Base-by-base conservation (phyloP, 2,888 invertebrate genomes). In the Stenurella melanura region DNA sequence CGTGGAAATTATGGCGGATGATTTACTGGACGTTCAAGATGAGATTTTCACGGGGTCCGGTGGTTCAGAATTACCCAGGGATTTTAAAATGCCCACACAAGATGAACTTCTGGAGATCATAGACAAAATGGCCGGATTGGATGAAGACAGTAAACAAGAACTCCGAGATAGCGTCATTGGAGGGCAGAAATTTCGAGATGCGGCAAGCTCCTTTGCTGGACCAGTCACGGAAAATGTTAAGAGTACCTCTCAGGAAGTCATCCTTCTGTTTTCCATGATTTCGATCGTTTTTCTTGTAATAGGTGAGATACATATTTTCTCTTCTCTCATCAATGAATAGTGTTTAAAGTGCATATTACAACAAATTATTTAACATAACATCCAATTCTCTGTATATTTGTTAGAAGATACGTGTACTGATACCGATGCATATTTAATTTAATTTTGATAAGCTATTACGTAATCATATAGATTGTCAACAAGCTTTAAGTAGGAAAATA, bases 131-230 rank as follows among this genome's bases (percentile, higher is more conserved):
- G 75, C 79, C 6, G 92, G 92, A 1, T 85, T 95, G 1, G 89
- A 91, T 68, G 94, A 94, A 6, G 93, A 93, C 21, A 92, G 93
- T 70, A 93, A 92, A 79, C 92, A 92, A n/a, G 91, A 90, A 71
- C 83, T 95, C 19, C 91, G 90, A 73, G 89, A 89, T 0, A 90
- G 92, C 86, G 74, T 81, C 15, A 63, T 81, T 0, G 72, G 64
- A 11, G 76, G 81, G 11, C 64, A 63, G n/a, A 17, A 42, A 42
- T 19, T 42, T 1, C 30, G 38, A 17, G 67, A 57, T 4, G 54
- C 30, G 18, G 26, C 54, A 50, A n/a, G 38, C 26, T 42, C 63
- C 87, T 88, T 19, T 90, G 90, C 58, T 88, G 21, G 34, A 30
- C n/a, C 66, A n/a, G 50, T 19, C 11, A 34, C 57, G 17, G 67